Evolutionary conservation across 2,888 invertebrate species (phyloP).

Genomic region (Aricia artaxerxes): DNA sequence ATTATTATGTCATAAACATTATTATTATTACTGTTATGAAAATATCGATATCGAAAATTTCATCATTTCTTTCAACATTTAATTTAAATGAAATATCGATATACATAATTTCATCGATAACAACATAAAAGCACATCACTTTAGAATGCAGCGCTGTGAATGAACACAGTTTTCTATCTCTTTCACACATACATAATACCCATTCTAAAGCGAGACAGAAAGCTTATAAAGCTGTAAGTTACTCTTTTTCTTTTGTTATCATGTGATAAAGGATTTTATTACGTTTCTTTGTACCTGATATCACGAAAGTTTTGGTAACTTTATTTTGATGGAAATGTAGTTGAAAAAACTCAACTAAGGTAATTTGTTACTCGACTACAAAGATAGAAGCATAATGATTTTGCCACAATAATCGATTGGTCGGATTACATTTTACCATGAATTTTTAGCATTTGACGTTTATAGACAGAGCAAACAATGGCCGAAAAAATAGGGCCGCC

Average conservation of each 20-base stretch:
- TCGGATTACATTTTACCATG: too few species aligned
- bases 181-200: not conserved
- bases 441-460: too few species aligned
- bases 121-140: constrained; percentile 1
- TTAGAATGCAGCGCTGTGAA: not conserved
- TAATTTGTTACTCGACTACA: not conserved
- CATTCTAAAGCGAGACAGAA: not conserved
- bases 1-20: not conserved
- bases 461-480: too few species aligned
- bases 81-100: not conserved
- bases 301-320: not conserved
- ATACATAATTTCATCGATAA: not conserved
- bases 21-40: too few species aligned
- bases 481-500: too few species aligned
- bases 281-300: not conserved
- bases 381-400: too few species aligned
- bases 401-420: too few species aligned
- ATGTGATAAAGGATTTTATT: not conserved
- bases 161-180: constrained; percentile 3
- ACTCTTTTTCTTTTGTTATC: not conserved
- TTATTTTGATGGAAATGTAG: not conserved
- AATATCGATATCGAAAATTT: not conserved
- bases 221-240: constrained; percentile 4
- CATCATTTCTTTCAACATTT: too few species aligned
- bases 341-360: not conserved